Evolutionary conservation across 2,797 vertebrate species (phyloP), one percentile per base, ranked within the genome.

Genomic region (Ctenosaura bakeri): DNA sequence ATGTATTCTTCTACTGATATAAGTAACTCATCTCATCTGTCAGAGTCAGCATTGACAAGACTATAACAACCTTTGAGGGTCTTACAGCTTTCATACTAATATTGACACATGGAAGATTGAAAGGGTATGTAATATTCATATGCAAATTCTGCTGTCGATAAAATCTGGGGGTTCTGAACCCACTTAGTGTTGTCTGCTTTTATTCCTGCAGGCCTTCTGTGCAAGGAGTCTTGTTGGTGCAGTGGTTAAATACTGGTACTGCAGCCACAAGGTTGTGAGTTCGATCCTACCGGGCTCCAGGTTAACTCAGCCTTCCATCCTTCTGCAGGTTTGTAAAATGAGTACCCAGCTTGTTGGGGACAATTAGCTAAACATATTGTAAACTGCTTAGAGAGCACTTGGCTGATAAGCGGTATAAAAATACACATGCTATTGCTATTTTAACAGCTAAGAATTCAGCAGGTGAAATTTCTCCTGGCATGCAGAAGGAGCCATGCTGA

Each of bases 1-100:
- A 89, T 77, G 56, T 66, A 88, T 78, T 80, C 76, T 88, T 20
- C 26, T 88, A 83, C 10, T 24, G 46, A 86, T 93, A 22, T 29
- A 84, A 91, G 62, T 90, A 91, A 93, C 92, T 52, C 66, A 85
- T 0, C 0, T 0, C 0, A 38, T 90, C 64, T 88, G n/a, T 79
- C 92, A 83, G 71, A 64, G 90, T 9, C 1, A 84, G 56, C 52
- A 86, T 14, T 85, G 66, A 86, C 3, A 1, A 85, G 89, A 77
- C 54, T 62, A 35, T 20, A 10, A 26, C 69, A 81, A 82, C 90
- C 59, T 93, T 93, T 79, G 38, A 69, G 32, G 35, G 71, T 35
- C 42, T 32, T 13, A 69, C 1, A 32, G 52, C 29, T 83, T 90
- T 42, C 50, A 46, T 13, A 4, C 42, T 42, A 29, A 56, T 12